Evolutionary conservation across 2,888 invertebrate genomes (phyloP).

Genomic region (Sylvicola cinctus): DNA sequence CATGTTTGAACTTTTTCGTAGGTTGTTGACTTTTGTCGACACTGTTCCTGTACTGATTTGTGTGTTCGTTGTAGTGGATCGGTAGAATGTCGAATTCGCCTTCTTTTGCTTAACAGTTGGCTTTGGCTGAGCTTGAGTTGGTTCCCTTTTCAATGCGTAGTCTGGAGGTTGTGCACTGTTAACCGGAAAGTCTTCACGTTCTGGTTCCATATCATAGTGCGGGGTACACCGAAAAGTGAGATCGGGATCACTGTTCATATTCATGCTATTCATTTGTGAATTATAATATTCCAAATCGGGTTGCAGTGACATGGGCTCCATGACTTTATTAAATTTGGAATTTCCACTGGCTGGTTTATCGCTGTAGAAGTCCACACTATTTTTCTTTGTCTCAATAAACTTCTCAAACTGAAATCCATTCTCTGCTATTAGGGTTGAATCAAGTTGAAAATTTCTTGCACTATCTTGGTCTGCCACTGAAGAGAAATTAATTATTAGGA

Average conservation of each 20-base stretch:
- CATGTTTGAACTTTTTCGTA: constrained; percentile 15
- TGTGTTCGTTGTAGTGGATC: neutral
- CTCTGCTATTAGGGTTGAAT: too few relatives aligned
- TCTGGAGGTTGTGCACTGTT: constrained; percentile 16
- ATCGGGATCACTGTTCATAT: constrained; percentile 4
- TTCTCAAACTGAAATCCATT: too few relatives aligned
- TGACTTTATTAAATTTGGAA: too few relatives aligned
- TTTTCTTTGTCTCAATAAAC: too few relatives aligned
- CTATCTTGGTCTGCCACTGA: too few relatives aligned
- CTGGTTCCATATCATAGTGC: constrained; percentile 19
- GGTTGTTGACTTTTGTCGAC: constrained; percentile 11
- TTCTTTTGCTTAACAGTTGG: neutral
- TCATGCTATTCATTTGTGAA: constrained; percentile 1
- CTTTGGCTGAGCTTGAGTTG: constrained; percentile 7
- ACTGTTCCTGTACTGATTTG: neutral
- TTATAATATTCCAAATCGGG: too few relatives aligned
- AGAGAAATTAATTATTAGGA: too few relatives aligned
- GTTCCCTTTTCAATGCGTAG: constrained; percentile 11
- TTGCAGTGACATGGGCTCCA: too few relatives aligned
- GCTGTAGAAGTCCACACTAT: too few relatives aligned
- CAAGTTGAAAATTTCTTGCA: too few relatives aligned
- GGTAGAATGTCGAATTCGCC: neutral
- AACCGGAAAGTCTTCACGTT: constrained; percentile 25
- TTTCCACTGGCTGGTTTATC: too few relatives aligned
- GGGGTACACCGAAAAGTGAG: constrained; percentile 12